Evolutionary conservation across 2,797 vertebrate species (phyloP), one percentile per base, ranked within the genome.

Genomic region (Tauraco hartlaubi): DNA sequence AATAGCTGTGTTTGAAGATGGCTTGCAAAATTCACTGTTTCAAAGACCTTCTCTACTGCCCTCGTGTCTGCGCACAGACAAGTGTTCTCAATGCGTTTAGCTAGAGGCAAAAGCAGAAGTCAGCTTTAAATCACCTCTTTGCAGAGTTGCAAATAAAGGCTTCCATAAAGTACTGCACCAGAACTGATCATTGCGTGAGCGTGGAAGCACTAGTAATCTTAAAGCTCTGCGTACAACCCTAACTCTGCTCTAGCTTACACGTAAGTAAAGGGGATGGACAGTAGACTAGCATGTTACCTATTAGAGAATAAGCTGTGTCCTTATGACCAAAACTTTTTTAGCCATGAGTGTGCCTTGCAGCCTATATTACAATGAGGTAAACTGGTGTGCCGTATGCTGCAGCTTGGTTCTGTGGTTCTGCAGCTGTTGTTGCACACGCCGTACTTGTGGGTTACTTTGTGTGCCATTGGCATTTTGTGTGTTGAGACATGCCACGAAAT

Each of bases 1-100:
- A 82, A 83, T 43, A 74, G 33, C 9, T 21, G 1, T 63, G 28
- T 48, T 71, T 81, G 33, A 81, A 56, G 43, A 71, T 56, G 20
- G 12, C 19, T 64, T 55, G 9, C 35, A n/a, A 64, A 68, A 46
- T 16, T 49, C 18, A 11, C 13, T 63, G 6, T 56, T 71, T 59
- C 25, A 31, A 77, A 67, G 11, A 72, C 31, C 10, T 15, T 41
- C 41, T 72, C 13, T 31, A 3, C 9, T 82, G 20, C 13, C 64
- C 3, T 44, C 1, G 0, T 51, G 37, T 16, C 29, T 49, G 21
- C 0, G 0, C 28, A 12, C 14, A 54, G 54, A 31, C 11, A 35
- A 44, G 17, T 35, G 35, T 77, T 74, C 37, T 74, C 28, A 73
- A 23, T 61, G 46, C 3, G 2, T 67, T 43, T 62, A 74, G 52